phyloP scores from a whole-genome alignment of 2,797 vertebrate species.

The Chelmon rostratus region DNA sequence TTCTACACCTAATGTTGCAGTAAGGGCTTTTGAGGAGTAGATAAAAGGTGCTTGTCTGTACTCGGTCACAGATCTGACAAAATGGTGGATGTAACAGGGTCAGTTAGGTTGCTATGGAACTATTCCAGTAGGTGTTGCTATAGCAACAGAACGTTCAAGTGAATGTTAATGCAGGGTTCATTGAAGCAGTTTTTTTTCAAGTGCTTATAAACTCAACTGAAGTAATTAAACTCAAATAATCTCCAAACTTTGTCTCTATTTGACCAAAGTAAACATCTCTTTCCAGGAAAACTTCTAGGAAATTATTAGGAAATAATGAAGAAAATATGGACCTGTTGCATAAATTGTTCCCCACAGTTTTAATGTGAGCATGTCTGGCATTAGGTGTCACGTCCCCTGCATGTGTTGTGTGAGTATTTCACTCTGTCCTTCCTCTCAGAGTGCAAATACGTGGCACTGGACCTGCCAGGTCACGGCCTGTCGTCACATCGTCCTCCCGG shows the following conservation, averaged over 20 bases:
- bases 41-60: too few relatives aligned
- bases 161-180: too few relatives aligned
- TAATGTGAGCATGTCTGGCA: neutral
- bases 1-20: too few relatives aligned
- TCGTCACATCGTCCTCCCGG: conserved; percentile 89
- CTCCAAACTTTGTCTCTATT: neutral
- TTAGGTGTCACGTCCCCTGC: neutral
- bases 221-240: neutral
- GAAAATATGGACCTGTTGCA: neutral
- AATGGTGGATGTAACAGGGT: too few relatives aligned
- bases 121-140: too few relatives aligned
- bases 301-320: too few relatives aligned
- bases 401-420: neutral
- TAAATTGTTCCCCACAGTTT: neutral
- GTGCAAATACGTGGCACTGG: conserved; percentile 87
- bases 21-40: too few relatives aligned
- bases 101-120: too few relatives aligned
- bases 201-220: neutral
- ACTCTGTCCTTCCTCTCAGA: conserved; percentile 27
- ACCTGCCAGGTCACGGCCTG: conserved; percentile 90
- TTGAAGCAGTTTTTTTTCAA: neutral
- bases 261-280: neutral
- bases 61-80: too few relatives aligned
- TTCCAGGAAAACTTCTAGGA: neutral
- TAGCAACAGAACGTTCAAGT: too few relatives aligned